These are phyloP conservation scores for Reticulitermes lucifugus DNA, from an alignment of 2,888 invertebrate genomes.

Conservation along the genomic window DNA sequence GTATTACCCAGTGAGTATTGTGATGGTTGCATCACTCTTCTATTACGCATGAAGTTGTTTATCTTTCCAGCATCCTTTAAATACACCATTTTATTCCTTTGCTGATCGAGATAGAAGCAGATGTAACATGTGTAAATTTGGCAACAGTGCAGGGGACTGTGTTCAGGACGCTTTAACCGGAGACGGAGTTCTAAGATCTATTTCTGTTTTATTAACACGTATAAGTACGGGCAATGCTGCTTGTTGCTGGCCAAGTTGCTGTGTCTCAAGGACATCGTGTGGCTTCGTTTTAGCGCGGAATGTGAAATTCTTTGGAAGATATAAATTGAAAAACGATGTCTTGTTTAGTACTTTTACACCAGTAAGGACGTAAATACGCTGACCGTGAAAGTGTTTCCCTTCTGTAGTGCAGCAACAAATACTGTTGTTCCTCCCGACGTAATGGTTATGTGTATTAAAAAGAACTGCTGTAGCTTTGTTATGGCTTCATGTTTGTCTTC, in stretches of 20 bases:
- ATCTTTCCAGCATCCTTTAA: not conserved
- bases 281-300: not conserved
- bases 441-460: too few species aligned
- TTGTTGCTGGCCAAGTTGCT: not conserved
- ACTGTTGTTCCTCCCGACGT: too few species aligned
- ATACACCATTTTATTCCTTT: not conserved
- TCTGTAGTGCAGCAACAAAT: too few species aligned
- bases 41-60: not conserved
- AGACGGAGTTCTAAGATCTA: slow-evolving; percentile 11
- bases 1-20: slow-evolving; percentile 93
- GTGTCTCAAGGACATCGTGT: not conserved
- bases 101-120: not conserved
- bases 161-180: not conserved
- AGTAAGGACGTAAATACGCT: too few species aligned
- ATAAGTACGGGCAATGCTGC: not conserved
- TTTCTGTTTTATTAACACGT: slow-evolving; percentile 19
- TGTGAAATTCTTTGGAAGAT: not conserved
- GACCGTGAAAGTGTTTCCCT: too few species aligned
- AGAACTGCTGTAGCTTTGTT: not conserved
- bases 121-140: slow-evolving; percentile 3
- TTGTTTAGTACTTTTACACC: too few species aligned
- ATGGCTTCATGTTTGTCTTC: not conserved
- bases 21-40: not conserved
- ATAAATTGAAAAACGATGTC: too few species aligned
- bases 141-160: slow-evolving; percentile 23